Evolutionary conservation across 2,888 invertebrate species (phyloP), one percentile per base, ranked within the genome.

Genomic region (Therioaphis trifolii): DNA sequence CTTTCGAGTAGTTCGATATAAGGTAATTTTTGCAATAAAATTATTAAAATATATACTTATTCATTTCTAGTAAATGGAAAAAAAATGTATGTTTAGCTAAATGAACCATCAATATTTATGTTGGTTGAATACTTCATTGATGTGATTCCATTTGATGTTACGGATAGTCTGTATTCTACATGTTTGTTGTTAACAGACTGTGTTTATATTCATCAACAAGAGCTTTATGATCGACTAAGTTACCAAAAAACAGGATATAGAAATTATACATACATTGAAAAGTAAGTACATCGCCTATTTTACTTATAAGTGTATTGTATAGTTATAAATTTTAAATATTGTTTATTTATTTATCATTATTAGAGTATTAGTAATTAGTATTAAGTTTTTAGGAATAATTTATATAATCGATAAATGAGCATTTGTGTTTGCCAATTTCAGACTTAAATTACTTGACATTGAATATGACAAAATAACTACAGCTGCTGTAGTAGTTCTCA

Each of bases 131-230:
- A 46, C 49, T 80, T 80, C n/a, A 71, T 80, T 21, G 24, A 29
- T 2, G 21, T 61, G 4, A 29, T 69, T 15, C 69, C 58, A 58
- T 58, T 43, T 35, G 15, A 35, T 11, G 29, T 4, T 15, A 61
- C 69, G 15, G 58, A 71, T n/a, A 18, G 27, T 46, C 11, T 80
- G 24, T 61, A 58, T 18, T 71, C 80, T 71, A 58, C 52, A 21
- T 80, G 80, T 15, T 46, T 71, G 61, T 12, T 80, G 7, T 11
- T 80, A 46, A 80, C 58, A 21, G 80, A 80, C 29, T 80, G 71
- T 21, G 80, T 61, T 72, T 80, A 80, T 18, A 80, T 80, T 71
- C 12, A 80, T 72, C 71, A 58, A n/a, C 69, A 80, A 46, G 61
- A 71, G 12, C 55, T 80, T 24, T 61, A 61, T 72, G 71, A 80